A percentile compares a stretch with the other conserved stretches of the same genome.
phyloP scores from a whole-genome alignment of 2,888 invertebrate species.

The Caenorhabditis panamensis region DNA sequence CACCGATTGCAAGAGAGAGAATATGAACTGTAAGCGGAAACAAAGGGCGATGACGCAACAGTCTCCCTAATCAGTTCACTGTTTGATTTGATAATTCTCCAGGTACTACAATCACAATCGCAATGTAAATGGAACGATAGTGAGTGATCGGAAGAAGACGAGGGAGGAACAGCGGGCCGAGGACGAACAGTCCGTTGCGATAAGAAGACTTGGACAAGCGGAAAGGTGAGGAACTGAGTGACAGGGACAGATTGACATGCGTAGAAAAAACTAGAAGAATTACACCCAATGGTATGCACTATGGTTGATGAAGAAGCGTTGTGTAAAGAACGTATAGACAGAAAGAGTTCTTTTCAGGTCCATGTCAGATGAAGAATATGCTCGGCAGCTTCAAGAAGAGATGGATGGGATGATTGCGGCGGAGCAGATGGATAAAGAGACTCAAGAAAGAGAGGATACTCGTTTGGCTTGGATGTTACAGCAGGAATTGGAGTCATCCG shows the following conservation, averaged over 20 bases:
- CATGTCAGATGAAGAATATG: slow-evolving; percentile 49
- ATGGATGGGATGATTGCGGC: slow-evolving; percentile 35
- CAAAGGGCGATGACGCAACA: neutral
- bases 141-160: slow-evolving; percentile 56
- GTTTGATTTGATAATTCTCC: slow-evolving; percentile 42
- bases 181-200: slow-evolving; percentile 36
- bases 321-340: too few relatives aligned
- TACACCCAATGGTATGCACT: too few relatives aligned
- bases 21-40: slow-evolving; percentile 50
- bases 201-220: slow-evolving; percentile 37
- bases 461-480: slow-evolving; percentile 35
- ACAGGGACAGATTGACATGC: neutral
- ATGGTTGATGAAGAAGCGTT: too few relatives aligned
- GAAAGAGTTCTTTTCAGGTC: slow-evolving; percentile 8
- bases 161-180: slow-evolving; percentile 51
- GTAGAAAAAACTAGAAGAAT: too few relatives aligned
- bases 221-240: slow-evolving; percentile 19
- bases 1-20: slow-evolving; percentile 49
- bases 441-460: slow-evolving; percentile 36
- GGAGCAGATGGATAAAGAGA: slow-evolving; percentile 35
- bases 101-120: slow-evolving; percentile 60
- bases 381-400: slow-evolving; percentile 51
- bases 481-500: slow-evolving; percentile 12
- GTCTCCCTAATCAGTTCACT: slow-evolving; percentile 12
- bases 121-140: slow-evolving; percentile 60